Base-by-base conservation (phyloP, 2,797 vertebrate genomes). In the Labeo calbasu region DNA sequence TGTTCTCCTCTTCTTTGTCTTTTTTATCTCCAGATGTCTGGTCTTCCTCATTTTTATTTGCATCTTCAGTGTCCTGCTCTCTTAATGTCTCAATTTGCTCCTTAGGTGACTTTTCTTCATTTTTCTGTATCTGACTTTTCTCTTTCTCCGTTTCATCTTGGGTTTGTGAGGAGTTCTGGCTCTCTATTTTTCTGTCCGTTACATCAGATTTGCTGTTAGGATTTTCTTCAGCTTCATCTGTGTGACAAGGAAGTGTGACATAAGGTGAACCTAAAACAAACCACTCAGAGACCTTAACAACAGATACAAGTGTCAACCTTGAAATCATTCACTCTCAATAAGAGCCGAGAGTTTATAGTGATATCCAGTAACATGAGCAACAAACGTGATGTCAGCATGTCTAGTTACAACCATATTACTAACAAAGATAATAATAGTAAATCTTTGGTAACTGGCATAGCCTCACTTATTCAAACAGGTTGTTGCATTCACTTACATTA, bases 251-350 rank as follows among this genome's bases (percentile, higher is more conserved):
- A 0, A 81, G 15, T 25, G 79, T 81, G 66, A 51, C 79, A 4
- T 81, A n/a, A 57, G n/a, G 46, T 10, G 51, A 48, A 71, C n/a
- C 68, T 81, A 23, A 81, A 71, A 57, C 32, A 70, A 69, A 25
- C 1, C 65, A 66, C 10, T 23, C 2, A 17, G 69, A 80, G n/a
- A 43, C 13, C n/a, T 70, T 55, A 25, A 55, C 63, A 36, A 53
- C 65, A 6, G 28, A 80, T 23, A 51, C 14, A 78, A 21, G 21
- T 0, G 2, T 32, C 23, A 25, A 25, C 59, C 12, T 25, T 25
- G 23, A 25, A 5, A 61, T 12, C 46, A 21, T 11, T 72, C 4
- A 43, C 25, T n/a, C 43, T 51, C 14, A 51, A 0, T 28, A 17
- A 50, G 43, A 43, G 40, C 40, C 9, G 7, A 43, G 7, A 32